Evolutionary conservation across 2,113 vertebrate genomes (phyloP), one percentile per base, ranked within the genome.

Genomic region (Chloebia gouldiae): DNA sequence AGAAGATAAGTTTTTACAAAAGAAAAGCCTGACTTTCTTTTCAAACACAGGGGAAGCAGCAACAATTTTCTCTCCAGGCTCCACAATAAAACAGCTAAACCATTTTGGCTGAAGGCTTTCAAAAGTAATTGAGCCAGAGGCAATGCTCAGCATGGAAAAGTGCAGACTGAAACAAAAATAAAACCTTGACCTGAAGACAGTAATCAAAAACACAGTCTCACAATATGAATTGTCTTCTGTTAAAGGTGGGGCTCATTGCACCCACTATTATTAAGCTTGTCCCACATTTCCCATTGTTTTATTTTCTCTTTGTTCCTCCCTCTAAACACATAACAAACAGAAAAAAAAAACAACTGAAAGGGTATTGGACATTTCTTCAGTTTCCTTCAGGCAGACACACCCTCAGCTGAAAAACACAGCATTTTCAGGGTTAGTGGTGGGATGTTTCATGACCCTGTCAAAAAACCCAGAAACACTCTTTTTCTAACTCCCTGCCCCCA

Each of bases 261-360:
- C 63, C 28, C 90, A 27, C 49, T 80, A 50, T 83, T 93, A 69
- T 77, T 80, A 83, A 73, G 63, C 50, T 81, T 66, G 33, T 28
- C 15, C 50, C 66, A 42, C 35, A 73, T 70, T 86, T 81, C 51
- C 88, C 88, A 92, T 92, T 94, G 94, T 96, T 88, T 94, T 78
- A 31, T 83, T 92, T 92, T 91, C 57, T 76, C 92, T 97, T 96
- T 96, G 92, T 93, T 97, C 83, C 44, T 95, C 94, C 68, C 80
- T 83, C 69, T 91, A 79, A 92, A 95, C 53, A 87, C 61, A 90
- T 13, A 95, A 93, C 61, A 96, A 91, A 93, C 64, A 90, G 63
- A 65, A 60, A 37, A 77, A 78, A 31, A 78, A 71, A 93, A 45
- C 63, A 86, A 40, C 76, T 77, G 68, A 60, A 63, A 94, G 40